These are phyloP conservation scores for Vireo altiloquus DNA, from an alignment of 2,113 vertebrate genomes.

Conservation along the genomic window DNA sequence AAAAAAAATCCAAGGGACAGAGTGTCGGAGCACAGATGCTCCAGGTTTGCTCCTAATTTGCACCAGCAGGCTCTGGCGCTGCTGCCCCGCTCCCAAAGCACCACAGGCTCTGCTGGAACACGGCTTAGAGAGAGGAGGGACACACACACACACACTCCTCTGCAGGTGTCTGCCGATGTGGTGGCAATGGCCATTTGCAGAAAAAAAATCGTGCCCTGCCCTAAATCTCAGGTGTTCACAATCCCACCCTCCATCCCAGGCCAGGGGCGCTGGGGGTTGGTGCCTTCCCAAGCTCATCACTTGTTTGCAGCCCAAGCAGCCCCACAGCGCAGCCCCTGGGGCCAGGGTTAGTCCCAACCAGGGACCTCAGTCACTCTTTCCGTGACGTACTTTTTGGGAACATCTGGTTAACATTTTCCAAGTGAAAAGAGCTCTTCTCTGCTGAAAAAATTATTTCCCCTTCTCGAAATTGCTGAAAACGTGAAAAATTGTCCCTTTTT, in stretches of 20 bases:
- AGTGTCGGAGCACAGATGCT: neutral
- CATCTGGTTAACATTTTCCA: constrained; percentile 42
- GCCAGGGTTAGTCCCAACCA: accelerated
- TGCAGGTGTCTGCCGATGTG: neutral
- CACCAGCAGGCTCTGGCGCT: neutral
- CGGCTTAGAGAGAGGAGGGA: neutral
- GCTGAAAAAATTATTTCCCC: neutral
- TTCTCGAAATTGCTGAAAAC: neutral
- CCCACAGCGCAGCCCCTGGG: neutral
- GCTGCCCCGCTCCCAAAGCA: neutral
- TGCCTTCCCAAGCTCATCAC: neutral
- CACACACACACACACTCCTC: neutral
- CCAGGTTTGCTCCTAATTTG: neutral
- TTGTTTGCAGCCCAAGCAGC: accelerated
- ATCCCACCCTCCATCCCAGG: neutral
- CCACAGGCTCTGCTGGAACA: accelerated
- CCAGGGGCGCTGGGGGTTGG: neutral
- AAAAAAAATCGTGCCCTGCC: neutral
- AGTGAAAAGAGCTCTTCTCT: neutral
- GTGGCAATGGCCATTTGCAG: neutral
- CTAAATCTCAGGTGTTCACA: neutral
- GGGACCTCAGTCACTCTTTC: neutral
- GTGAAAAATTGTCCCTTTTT: neutral
- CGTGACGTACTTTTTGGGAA: neutral
- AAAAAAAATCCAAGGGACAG: neutral